Evolutionary conservation across 2,113 vertebrate genomes (phyloP), one percentile per base, ranked within the genome.

Genomic region (Ardeotis arabs): DNA sequence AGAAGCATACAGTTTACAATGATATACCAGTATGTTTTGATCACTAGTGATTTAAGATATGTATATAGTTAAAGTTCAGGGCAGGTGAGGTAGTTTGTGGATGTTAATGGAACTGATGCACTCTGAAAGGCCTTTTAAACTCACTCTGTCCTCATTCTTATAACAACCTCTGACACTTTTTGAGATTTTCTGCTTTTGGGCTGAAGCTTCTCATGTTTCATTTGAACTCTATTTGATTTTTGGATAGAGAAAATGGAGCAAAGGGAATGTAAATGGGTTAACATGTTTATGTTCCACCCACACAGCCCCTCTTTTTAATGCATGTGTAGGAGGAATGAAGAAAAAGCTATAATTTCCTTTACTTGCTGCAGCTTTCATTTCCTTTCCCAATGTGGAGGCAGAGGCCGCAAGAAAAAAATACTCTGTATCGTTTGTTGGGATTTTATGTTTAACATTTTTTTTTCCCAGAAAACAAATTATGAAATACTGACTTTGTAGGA

Each of bases 321-420:
- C 56, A 35, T 86, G 77, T 86, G 86, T 94, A 78, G 89, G 96
- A 95, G 84, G 91, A 66, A 92, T 39, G 31, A 79, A 95, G 80
- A 81, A 95, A 93, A 77, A 84, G 5, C 44, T 70, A 5, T 55
- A 10, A 84, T 89, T 92, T 91, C 89, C 56, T 74, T 85, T 77
- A 14, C 28, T 95, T 95, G 64, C 31, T 70, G 5, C 45, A 86
- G 50, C 44, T 91, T 88, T 95, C 33, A 69, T 92, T 96, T 95
- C 66, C 84, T 82, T 84, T 96, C 60, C 52, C 39, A 44, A 8
- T 18, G 73, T 52, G 37, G 39, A 87, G 21, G 25, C 72, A 56
- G 52, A 55, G 31, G 50, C 8, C 41, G 28, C 14, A 63, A 78
- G 56, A 75, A 77, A 53, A 80, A 55, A 67, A 37, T 66, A 22